Evolutionary conservation across 2,113 vertebrate genomes (phyloP).

Genomic region (Psettodes erumei): DNA sequence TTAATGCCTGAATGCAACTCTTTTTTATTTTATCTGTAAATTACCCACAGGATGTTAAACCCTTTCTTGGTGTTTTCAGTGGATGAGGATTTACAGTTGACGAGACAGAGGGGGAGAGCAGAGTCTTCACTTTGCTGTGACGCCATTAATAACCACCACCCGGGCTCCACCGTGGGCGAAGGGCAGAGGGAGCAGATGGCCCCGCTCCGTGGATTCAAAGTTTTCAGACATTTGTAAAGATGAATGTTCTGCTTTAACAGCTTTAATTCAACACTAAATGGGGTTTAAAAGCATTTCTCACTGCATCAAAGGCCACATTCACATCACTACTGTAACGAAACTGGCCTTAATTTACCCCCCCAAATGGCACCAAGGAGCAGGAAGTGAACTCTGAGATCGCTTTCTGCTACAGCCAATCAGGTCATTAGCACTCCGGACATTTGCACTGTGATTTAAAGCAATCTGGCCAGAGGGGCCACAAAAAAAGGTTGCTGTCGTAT

Average conservation of each 20-base stretch:
- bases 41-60: not conserved
- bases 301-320: slow-evolving; percentile 1
- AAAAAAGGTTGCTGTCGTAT: slow-evolving; percentile 38
- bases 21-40: not conserved
- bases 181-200: not conserved
- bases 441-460: slow-evolving; percentile 28
- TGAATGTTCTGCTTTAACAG: slow-evolving; percentile 10
- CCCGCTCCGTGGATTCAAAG: not conserved
- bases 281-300: not conserved
- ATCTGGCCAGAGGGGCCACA: slow-evolving; percentile 40
- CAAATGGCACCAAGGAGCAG: slow-evolving; percentile 28
- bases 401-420: slow-evolving; percentile 30
- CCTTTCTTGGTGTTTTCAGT: not conserved
- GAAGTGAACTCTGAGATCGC: slow-evolving; percentile 20
- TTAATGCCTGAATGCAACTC: too few species aligned
- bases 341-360: not conserved
- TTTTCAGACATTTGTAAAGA: slow-evolving; percentile 10
- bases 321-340: not conserved
- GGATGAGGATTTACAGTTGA: not conserved
- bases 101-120: not conserved
- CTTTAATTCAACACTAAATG: not conserved
- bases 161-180: not conserved
- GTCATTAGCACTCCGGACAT: slow-evolving; percentile 16
- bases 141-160: not conserved
- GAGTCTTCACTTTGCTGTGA: not conserved